Base-by-base conservation (phyloP, 2,888 invertebrate genomes). In the Abscondita cerata region DNA sequence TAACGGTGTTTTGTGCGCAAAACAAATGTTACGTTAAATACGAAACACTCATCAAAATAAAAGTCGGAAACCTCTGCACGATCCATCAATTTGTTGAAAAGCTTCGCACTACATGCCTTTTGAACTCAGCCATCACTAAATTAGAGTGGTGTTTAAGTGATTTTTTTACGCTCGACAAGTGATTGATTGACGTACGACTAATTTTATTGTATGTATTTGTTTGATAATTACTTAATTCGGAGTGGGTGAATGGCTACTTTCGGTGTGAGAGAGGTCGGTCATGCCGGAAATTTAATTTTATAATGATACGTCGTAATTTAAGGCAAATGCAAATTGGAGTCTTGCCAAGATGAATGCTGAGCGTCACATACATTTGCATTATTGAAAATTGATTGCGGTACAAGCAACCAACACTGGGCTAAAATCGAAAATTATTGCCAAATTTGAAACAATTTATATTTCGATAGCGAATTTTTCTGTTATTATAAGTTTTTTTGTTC, bases 31-130 rank as follows among this genome's bases (percentile, higher is more conserved):
- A 18, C 18, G 40, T 25, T 48, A 38, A 56, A 46, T 20, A 19
- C 55, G 55, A 47, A 47, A 33, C 16, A 15, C 18, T 13, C 16
- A 31, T 36, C 31, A 47, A 55, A 62, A 56, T 51, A 62, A 62
- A 56, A 62, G 56, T 56, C 56, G 20, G 19, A 47, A 55, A 36
- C 61, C 47, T 25, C 40, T 31, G 40, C 50, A 44, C 62, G 62
- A 62, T 62, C 62, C 62, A 62, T 62, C 62, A 62, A 62, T 62
- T 62, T 58, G 48, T 46, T 58, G 57, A 57, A 62, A 52, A 53
- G 61, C 61, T 51, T 38, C 50, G 50, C 57, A 52, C 56, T 56
- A 47, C 60, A 60, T 34, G 52, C 57, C 53, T 51, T 58, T 57
- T 58, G 57, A 62, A 58, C 62, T 58, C 55, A 18, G 11, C 44